Evolutionary conservation across 2,888 invertebrate species (phyloP).

Genomic region (Sturmia bella): DNA sequence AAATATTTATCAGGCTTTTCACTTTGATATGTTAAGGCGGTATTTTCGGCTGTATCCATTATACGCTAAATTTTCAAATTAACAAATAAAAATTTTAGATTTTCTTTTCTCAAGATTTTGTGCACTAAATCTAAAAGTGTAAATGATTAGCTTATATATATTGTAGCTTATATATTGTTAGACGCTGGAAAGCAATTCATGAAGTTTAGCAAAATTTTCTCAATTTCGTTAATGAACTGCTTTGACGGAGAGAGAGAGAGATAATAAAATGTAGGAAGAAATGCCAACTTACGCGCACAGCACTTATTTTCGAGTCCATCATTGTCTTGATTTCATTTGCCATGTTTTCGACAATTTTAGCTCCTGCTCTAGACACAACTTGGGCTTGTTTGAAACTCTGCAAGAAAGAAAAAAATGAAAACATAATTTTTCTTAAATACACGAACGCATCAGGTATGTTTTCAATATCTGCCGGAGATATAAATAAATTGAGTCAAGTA

Average conservation of each 20-base stretch:
- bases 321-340: constrained; percentile 92
- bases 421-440: too few relatives aligned
- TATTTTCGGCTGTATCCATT: constrained; percentile 93
- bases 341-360: constrained; percentile 90
- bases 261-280: background rate
- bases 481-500: too few relatives aligned
- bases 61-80: constrained; percentile 85
- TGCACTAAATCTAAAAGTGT: background rate
- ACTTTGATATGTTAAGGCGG: constrained; percentile 86
- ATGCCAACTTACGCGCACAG: constrained; percentile 86
- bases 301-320: constrained; percentile 94
- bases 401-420: constrained; percentile 69
- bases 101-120: background rate
- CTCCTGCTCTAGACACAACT: constrained; percentile 89
- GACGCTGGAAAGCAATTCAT: too few relatives aligned
- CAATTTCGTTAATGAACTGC: background rate
- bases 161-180: too few relatives aligned
- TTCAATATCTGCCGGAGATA: too few relatives aligned
- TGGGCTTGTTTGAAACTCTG: constrained; percentile 91
- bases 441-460: too few relatives aligned
- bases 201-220: too few relatives aligned
- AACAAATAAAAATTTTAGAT: constrained; percentile 32
- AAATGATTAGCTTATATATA: too few relatives aligned
- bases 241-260: background rate
- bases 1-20: constrained; percentile 84